These are phyloP conservation scores for Heliocidaris erythrogramma DNA, from an alignment of 35 echinoderm and acorn worm species.

Conservation along the genomic window DNA sequence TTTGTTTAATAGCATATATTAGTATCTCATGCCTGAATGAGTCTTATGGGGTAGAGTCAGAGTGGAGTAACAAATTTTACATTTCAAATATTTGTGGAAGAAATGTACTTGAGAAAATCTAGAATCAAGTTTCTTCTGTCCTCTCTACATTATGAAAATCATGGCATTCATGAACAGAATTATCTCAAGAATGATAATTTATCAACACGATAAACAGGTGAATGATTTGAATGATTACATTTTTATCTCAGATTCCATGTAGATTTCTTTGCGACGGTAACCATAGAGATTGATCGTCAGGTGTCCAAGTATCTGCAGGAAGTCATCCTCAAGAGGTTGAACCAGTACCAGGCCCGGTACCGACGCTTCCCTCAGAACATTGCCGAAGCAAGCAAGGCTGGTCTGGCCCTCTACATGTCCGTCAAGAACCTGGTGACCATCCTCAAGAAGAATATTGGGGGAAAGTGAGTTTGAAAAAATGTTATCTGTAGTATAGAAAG, in stretches of 20 bases:
- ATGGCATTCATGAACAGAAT: not conserved
- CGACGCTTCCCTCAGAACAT: slow-evolving; percentile 89
- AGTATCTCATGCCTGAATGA: too few relatives aligned
- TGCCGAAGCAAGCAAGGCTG: slow-evolving; percentile 81
- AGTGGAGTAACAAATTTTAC: too few relatives aligned
- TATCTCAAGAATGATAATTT: not conserved
- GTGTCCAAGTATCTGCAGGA: slow-evolving; percentile 69
- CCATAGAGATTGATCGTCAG: slow-evolving; percentile 67
- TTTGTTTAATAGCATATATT: too few relatives aligned
- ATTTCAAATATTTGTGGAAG: not conserved
- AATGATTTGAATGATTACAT: not conserved
- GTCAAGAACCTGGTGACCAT: slow-evolving; percentile 76
- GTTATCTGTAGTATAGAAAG: too few relatives aligned
- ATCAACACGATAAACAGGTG: not conserved
- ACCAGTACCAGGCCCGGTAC: slow-evolving; percentile 81
- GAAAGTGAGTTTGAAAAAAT: slow-evolving; percentile 50
- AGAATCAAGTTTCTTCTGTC: not conserved
- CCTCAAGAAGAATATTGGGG: slow-evolving; percentile 63
- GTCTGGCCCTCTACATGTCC: slow-evolving; percentile 85
- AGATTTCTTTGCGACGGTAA: slow-evolving; percentile 69
- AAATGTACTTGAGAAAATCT: not conserved
- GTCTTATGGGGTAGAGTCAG: too few relatives aligned
- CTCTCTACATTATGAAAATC: not conserved
- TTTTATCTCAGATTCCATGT: slow-evolving; percentile 69
- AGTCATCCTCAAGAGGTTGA: slow-evolving; percentile 63